Evolutionary conservation across 1,140 invertebrate species (phyloP).

Genomic region (Druon quercuslanigerum): DNA sequence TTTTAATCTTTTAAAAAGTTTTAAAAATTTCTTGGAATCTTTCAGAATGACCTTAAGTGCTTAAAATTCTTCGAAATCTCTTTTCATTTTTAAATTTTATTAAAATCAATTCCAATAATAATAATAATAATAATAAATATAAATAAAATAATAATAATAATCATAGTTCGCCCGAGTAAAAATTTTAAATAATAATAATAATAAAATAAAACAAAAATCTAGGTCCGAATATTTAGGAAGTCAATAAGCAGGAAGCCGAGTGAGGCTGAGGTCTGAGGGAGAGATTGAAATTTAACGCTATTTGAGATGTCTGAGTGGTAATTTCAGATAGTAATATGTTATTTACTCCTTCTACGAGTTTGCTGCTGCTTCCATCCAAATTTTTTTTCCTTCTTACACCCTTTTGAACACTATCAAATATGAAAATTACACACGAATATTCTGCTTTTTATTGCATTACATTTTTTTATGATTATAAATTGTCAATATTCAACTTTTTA

Average conservation of each 20-base stretch:
- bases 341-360: conserved; percentile 9
- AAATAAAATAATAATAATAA: no score
- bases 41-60: no score
- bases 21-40: no score
- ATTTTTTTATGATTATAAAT: no score
- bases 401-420: neutral
- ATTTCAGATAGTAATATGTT: conserved; percentile 20
- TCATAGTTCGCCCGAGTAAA: no score
- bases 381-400: conserved; percentile 1
- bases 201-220: neutral
- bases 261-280: neutral
- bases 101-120: no score
- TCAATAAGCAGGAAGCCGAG: neutral
- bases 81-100: no score
- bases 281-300: conserved; percentile 2
- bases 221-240: neutral
- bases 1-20: no score
- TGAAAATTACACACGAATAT: no score
- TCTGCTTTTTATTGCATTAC: no score
- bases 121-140: neutral
- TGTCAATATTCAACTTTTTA: no score
- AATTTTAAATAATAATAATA: neutral
- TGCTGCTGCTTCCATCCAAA: neutral
- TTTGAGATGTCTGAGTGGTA: conserved; percentile 13
- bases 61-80: no score